Evolutionary conservation across 1,140 invertebrate genomes (phyloP).

Genomic region (Gonatopus flavifemur): DNA sequence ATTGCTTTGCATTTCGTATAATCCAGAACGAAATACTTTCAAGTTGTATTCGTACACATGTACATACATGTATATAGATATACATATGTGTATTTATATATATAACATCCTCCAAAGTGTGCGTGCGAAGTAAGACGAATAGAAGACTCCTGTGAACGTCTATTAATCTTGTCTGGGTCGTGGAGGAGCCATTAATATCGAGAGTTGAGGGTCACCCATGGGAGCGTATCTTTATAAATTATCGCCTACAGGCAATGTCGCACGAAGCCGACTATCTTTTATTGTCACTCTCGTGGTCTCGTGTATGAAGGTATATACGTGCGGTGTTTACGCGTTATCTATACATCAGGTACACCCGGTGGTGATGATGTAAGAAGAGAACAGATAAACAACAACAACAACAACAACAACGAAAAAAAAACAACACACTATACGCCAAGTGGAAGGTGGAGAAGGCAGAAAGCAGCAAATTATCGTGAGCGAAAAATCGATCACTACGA

Average conservation of each 20-base stretch:
- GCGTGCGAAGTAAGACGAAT: not conserved
- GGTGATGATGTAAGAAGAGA: slow-evolving; percentile 9
- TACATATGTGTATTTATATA: not conserved
- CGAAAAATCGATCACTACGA: too few relatives aligned
- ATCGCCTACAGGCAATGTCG: slow-evolving; percentile 32
- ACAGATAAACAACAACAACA: slow-evolving; percentile 16
- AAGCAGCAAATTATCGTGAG: too few relatives aligned
- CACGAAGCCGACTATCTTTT: slow-evolving; percentile 27
- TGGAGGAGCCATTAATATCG: slow-evolving; percentile 39
- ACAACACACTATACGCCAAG: too few relatives aligned
- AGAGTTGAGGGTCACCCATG: slow-evolving; percentile 29
- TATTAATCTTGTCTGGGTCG: slow-evolving; percentile 41
- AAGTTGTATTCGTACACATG: not conserved
- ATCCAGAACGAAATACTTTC: slow-evolving; percentile 8
- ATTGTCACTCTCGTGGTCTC: slow-evolving; percentile 16
- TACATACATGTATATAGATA: not conserved
- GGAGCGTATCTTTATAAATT: slow-evolving; percentile 40
- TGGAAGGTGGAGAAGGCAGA: too few relatives aligned
- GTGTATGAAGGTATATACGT: not conserved
- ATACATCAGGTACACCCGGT: not conserved
- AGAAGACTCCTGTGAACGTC: slow-evolving; percentile 9
- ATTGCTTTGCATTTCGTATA: slow-evolving; percentile 27
- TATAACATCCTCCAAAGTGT: not conserved
- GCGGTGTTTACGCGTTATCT: not conserved
- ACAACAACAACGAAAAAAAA: slow-evolving; percentile 5